Conservation (phyloP, 2,888 invertebrate species). For the Ochropleura leucogaster region DNA sequence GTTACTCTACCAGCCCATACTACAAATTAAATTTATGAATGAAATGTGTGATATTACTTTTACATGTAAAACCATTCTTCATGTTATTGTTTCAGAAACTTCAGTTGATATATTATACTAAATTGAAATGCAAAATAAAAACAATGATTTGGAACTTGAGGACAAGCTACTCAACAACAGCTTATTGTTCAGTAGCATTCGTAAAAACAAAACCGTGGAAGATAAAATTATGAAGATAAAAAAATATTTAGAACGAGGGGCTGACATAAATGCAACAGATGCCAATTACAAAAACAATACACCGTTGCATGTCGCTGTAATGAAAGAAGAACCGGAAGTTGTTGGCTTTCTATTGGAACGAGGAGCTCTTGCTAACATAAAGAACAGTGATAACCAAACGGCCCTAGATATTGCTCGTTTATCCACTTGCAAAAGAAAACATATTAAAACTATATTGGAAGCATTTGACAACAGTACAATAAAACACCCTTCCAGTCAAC, state of each 20-base stretch:
- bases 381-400: conserved; percentile 57
- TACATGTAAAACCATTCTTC: neutral
- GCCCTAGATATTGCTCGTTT: conserved; percentile 59
- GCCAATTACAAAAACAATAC: conserved; percentile 62
- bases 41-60: neutral
- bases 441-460: conserved; percentile 18
- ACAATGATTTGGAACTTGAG: conserved; percentile 21
- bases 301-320: conserved; percentile 64
- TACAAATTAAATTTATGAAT: neutral
- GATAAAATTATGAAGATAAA: conserved; percentile 51
- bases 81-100: conserved; percentile 37
- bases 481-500: neutral
- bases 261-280: conserved; percentile 65
- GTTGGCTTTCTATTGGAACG: conserved; percentile 57
- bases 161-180: conserved; percentile 53
- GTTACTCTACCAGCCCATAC: neutral
- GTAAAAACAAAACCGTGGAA: conserved; percentile 22
- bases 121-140: conserved; percentile 30
- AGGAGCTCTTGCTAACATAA: conserved; percentile 51
- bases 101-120: neutral
- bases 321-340: conserved; percentile 53
- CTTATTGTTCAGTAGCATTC: conserved; percentile 53
- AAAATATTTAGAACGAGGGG: conserved; percentile 57
- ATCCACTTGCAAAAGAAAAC: neutral
- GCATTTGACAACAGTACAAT: conserved; percentile 10